phyloP scores from a whole-genome alignment of 1,140 invertebrate species.

The Trypoxylus dichotomus region DNA sequence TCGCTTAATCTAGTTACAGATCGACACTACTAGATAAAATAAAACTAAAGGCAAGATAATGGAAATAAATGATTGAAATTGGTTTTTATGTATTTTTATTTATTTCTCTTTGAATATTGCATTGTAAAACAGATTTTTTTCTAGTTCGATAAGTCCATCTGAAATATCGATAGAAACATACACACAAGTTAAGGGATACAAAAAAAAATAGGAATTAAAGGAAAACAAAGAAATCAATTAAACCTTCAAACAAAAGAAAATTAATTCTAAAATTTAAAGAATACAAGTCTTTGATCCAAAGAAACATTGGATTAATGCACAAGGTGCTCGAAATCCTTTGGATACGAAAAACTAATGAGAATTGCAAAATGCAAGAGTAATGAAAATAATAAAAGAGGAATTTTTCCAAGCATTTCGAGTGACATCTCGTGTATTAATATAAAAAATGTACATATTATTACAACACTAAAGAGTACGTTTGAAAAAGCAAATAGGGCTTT shows the following conservation, averaged over 20 bases:
- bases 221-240: not conserved
- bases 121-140: not conserved
- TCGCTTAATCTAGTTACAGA: too few species aligned
- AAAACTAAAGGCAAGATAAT: not conserved
- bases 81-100: not conserved
- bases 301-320: not conserved
- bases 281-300: not conserved
- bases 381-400: too few species aligned
- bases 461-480: too few species aligned
- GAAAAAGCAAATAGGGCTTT: too few species aligned
- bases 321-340: too few species aligned
- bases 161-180: not conserved
- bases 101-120: not conserved
- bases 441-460: too few species aligned
- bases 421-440: too few species aligned
- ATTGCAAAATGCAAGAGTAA: too few species aligned
- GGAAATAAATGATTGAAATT: not conserved
- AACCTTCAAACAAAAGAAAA: not conserved
- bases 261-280: not conserved
- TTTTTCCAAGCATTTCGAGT: too few species aligned
- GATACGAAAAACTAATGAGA: too few species aligned
- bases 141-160: not conserved
- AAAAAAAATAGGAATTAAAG: not conserved
- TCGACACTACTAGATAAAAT: too few species aligned
- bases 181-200: not conserved